Base-by-base conservation (phyloP, 2,888 invertebrate genomes). In the Trachelus iudaicus region DNA sequence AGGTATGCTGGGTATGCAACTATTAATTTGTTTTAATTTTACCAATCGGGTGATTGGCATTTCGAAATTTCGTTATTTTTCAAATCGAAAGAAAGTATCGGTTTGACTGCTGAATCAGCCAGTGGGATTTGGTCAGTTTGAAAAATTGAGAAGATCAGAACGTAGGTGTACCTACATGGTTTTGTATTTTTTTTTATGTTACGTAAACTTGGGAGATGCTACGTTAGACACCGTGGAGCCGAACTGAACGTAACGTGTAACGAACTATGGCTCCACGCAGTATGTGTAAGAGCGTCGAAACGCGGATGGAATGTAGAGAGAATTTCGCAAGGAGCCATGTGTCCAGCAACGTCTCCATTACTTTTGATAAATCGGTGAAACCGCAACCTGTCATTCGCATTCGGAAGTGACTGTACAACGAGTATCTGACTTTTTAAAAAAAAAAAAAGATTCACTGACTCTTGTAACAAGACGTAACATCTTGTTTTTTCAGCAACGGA, bases 351-450 rank as follows among this genome's bases (percentile, higher is more conserved):
- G 71, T 71, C 71, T 71, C 71, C 71, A 71, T 31, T 71, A 71
- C 31, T 33, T 71, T 71, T 71, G 31, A 71, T 12, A 71, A 33
- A 71, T 71, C 31, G 71, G 71, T 71, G 71, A 71, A 71, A 71
- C 71, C 69, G 71, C n/a, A 31, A 71, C 31, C 31, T 31, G 71
- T 31, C 71, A 34, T 71, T 30, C 13, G 31, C 31, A n/a, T 71
- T 33, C 71, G 71, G 71, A 71, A 71, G 12, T 71, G 71, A 71
- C 6, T 2, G 71, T 3, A 33, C 30, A 6, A 11, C 31, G 9
- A 56, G 23, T 56, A 23, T 23, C 9, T 4, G 23, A 9, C 0
- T 56, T 56, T 23, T 40, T 0, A 9, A 56, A 15, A 56, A 56
- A 23, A 56, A 56, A 23, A 56, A 23, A 9, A 40, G 1, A 40